Percentiles rank a stretch among this genome's conserved stretches.
Conservation (phyloP, 2,113 vertebrate genomes). For the Xenopus laevis region DNA sequence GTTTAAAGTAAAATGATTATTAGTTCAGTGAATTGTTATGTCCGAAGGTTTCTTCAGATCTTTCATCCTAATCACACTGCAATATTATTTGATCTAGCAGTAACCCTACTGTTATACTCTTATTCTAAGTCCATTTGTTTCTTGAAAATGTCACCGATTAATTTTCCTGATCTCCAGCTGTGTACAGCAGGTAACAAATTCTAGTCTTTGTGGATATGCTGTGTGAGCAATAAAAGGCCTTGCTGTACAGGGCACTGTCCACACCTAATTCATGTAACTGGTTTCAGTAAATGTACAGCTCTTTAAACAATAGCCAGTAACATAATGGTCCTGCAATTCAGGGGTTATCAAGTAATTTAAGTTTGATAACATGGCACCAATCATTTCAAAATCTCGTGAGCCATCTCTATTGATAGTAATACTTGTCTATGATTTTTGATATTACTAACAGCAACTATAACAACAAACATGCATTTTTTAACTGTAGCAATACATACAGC, state of each 20-base stretch:
- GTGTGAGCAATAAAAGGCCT: not conserved
- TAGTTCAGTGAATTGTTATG: not conserved
- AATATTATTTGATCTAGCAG: not conserved
- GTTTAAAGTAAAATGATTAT: not conserved
- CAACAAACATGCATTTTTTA: too few relatives aligned
- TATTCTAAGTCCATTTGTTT: not conserved
- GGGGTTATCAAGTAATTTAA: not conserved
- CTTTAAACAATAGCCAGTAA: not conserved
- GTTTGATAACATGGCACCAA: not conserved
- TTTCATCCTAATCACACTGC: not conserved
- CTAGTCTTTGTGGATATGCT: not conserved
- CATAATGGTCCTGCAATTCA: not conserved
- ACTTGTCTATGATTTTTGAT: not conserved
- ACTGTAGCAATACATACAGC: too few relatives aligned
- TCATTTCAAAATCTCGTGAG: not conserved
- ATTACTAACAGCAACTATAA: not conserved
- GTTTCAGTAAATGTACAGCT: not conserved
- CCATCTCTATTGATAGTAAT: not conserved
- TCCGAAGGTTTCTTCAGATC: not conserved
- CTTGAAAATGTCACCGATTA: not conserved
- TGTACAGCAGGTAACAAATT: not conserved
- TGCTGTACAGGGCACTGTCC: not conserved
- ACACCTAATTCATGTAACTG: conserved; percentile 5
- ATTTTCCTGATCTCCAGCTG: not conserved
- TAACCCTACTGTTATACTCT: not conserved